Percentiles rank a stretch among this genome's conserved stretches.
Conservation (phyloP, 2,797 vertebrate genomes). For the Clarias laeviceps region DNA sequence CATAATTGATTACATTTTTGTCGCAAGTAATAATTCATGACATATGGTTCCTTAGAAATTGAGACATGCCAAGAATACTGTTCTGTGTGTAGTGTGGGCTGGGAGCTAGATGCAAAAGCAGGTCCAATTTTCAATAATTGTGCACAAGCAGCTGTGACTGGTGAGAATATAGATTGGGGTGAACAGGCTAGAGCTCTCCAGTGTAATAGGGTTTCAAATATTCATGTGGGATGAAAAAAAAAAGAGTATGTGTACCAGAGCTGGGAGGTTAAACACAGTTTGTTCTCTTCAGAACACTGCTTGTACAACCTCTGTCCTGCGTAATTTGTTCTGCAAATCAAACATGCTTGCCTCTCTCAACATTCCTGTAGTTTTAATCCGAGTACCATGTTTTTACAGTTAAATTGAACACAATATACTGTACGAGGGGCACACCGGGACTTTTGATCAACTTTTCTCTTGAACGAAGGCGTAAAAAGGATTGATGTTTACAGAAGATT, state of each 20-base stretch:
- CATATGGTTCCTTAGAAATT: background rate
- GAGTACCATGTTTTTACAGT: background rate
- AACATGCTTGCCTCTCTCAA: background rate
- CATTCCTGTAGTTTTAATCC: background rate
- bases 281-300: background rate
- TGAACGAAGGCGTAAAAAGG: no score
- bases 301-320: background rate
- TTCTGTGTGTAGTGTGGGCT: background rate
- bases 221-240: conserved; percentile 20
- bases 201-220: conserved; percentile 42
- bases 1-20: background rate
- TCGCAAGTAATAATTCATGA: background rate
- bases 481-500: no score
- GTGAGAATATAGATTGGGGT: conserved; percentile 31
- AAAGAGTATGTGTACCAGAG: background rate
- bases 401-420: no score
- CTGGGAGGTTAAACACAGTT: conserved; percentile 24
- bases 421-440: no score
- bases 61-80: background rate
- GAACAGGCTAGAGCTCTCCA: background rate
- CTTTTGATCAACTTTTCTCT: no score
- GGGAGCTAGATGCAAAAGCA: background rate
- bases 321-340: background rate
- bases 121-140: conserved; percentile 16
- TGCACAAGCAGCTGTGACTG: conserved; percentile 6